phyloP scores from a whole-genome alignment of 2,888 invertebrate species.

The Lithodes maja region DNA sequence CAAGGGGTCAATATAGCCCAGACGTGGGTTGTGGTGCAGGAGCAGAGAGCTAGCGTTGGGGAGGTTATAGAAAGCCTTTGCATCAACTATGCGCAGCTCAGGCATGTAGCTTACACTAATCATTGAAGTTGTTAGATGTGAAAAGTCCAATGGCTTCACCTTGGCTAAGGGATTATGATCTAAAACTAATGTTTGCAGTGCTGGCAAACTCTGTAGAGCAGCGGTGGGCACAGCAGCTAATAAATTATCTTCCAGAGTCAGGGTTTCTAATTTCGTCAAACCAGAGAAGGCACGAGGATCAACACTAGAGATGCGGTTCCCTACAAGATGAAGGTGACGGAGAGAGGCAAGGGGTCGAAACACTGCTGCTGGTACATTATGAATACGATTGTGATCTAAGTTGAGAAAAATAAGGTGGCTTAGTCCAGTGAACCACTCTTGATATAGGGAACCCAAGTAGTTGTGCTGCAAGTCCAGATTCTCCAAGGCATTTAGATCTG shows the following conservation, averaged over 20 bases:
- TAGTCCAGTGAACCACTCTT: slow-evolving; percentile 75
- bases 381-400: slow-evolving; percentile 74
- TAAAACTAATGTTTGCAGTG: slow-evolving; percentile 47
- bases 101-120: slow-evolving; percentile 74
- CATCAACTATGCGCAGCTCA: slow-evolving; percentile 74
- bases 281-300: slow-evolving; percentile 73
- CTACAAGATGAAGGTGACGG: slow-evolving; percentile 72
- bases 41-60: slow-evolving; percentile 73
- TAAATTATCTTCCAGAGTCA: slow-evolving; percentile 71
- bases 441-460: slow-evolving; percentile 73
- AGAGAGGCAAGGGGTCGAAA: slow-evolving; percentile 73
- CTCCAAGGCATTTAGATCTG: slow-evolving; percentile 73
- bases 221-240: slow-evolving; percentile 70
- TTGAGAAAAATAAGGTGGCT: slow-evolving; percentile 73
- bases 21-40: slow-evolving; percentile 74
- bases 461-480: slow-evolving; percentile 74
- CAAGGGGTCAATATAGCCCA: slow-evolving; percentile 75
- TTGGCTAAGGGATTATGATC: slow-evolving; percentile 68
- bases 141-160: slow-evolving; percentile 71
- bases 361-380: slow-evolving; percentile 72
- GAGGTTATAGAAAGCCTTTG: slow-evolving; percentile 74
- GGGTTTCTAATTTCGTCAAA: slow-evolving; percentile 72
- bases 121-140: slow-evolving; percentile 73
- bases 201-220: slow-evolving; percentile 60
- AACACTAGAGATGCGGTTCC: slow-evolving; percentile 73